phyloP scores from a whole-genome alignment of 2,888 invertebrate genomes.

The Cephus spinipes region DNA sequence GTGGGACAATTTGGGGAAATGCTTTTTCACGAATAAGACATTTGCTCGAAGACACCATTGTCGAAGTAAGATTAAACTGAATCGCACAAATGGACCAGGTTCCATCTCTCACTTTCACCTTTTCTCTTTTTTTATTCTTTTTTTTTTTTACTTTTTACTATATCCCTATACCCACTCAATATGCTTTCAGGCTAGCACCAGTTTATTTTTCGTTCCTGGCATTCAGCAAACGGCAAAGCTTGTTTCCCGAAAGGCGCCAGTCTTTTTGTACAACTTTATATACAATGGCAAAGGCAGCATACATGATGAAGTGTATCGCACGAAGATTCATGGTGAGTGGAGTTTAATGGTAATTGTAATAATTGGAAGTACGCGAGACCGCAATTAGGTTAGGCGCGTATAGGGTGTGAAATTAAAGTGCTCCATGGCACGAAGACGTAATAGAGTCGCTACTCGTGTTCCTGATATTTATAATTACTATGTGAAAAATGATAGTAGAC shows the following conservation, averaged over 20 bases:
- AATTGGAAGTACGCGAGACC: not conserved
- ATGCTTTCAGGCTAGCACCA: not conserved
- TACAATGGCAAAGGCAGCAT: not conserved
- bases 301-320: not conserved
- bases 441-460: no score
- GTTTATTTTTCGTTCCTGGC: slow-evolving; percentile 2
- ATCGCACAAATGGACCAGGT: no score
- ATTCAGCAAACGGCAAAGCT: not conserved
- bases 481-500: not conserved
- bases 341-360: not conserved
- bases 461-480: not conserved
- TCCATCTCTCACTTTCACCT: no score
- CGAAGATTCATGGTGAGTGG: not conserved
- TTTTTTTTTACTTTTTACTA: no score
- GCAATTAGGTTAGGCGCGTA: no score
- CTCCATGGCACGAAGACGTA: no score
- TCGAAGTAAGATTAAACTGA: not conserved
- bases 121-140: no score
- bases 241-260: not conserved
- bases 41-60: not conserved
- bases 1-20: not conserved
- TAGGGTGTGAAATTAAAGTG: no score
- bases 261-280: not conserved
- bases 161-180: no score
- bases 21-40: not conserved